Conservation (phyloP, 2,113 vertebrate genomes). For the Strigops habroptila region DNA sequence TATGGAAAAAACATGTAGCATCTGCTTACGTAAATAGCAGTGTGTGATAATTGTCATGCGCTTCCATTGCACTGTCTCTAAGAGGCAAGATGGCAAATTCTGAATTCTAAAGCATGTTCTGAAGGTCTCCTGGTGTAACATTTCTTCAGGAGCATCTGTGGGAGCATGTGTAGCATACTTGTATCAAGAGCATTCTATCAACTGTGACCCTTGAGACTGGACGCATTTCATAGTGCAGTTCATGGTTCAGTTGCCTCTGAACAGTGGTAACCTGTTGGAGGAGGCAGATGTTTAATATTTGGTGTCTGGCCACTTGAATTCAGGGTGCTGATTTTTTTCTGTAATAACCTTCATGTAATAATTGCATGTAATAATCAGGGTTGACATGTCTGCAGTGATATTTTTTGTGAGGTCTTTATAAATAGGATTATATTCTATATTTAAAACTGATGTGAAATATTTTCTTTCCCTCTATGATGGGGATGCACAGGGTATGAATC, state of each 20-base stretch:
- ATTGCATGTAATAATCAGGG: background rate
- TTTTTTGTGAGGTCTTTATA: background rate
- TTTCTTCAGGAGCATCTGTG: background rate
- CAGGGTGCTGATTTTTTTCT: background rate
- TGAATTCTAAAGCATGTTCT: background rate
- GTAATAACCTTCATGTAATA: background rate
- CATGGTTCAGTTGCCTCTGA: background rate
- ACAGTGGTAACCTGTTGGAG: background rate
- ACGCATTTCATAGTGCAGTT: background rate
- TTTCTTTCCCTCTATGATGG: rapidly evolving
- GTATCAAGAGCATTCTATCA: background rate
- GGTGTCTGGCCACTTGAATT: background rate
- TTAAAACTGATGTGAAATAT: background rate
- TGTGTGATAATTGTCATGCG: rapidly evolving
- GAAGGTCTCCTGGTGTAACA: background rate
- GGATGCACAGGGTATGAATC: background rate
- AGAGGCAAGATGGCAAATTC: background rate
- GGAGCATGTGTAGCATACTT: background rate
- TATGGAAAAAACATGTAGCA: background rate
- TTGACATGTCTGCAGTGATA: background rate
- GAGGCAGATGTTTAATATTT: background rate
- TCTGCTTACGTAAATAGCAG: background rate
- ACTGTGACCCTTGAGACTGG: background rate
- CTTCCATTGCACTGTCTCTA: background rate
- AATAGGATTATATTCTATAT: background rate